These are phyloP conservation scores for Lordiphosa fenestrarum DNA, from an alignment of 2,888 invertebrate species.

Conservation along the genomic window DNA sequence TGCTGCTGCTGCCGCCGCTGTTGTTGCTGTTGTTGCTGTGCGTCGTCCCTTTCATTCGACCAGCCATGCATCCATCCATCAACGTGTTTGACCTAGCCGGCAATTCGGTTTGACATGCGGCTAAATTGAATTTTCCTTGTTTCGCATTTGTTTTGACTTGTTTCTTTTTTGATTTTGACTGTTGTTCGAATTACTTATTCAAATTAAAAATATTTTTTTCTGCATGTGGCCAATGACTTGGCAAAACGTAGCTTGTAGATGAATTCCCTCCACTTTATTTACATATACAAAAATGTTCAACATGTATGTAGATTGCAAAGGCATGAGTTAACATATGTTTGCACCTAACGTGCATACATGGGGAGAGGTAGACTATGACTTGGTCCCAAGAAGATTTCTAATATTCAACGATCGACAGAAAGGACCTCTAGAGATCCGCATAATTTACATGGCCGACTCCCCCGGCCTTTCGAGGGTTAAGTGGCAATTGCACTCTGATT, in stretches of 20 bases:
- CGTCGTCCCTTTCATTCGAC: slow-evolving; percentile 46
- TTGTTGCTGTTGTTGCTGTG: slow-evolving; percentile 11
- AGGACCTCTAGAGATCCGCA: background rate
- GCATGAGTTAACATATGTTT: slow-evolving; percentile 2
- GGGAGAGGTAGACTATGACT: background rate
- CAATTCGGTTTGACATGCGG: slow-evolving; percentile 76
- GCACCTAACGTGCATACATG: slow-evolving; percentile 2
- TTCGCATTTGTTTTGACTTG: slow-evolving; percentile 69
- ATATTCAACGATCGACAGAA: too few relatives aligned
- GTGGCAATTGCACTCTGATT: slow-evolving; percentile 71
- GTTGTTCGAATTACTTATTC: slow-evolving; percentile 72
- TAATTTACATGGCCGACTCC: slow-evolving; percentile 1
- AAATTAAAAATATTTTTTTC: slow-evolving; percentile 69
- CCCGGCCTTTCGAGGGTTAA: slow-evolving; percentile 28
- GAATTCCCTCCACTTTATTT: slow-evolving; percentile 31
- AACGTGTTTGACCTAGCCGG: slow-evolving; percentile 75
- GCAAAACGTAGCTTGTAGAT: slow-evolving; percentile 29
- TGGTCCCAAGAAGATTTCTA: too few relatives aligned
- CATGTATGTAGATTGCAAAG: slow-evolving; percentile 4
- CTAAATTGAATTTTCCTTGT: slow-evolving; percentile 76
- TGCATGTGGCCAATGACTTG: slow-evolving; percentile 47
- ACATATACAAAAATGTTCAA: slow-evolving; percentile 10
- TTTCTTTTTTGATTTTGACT: slow-evolving; percentile 59
- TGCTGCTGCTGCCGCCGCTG: slow-evolving; percentile 16
- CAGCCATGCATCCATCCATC: slow-evolving; percentile 60